phyloP scores from a whole-genome alignment of 1,140 invertebrate species.

The Conus ventricosus region DNA sequence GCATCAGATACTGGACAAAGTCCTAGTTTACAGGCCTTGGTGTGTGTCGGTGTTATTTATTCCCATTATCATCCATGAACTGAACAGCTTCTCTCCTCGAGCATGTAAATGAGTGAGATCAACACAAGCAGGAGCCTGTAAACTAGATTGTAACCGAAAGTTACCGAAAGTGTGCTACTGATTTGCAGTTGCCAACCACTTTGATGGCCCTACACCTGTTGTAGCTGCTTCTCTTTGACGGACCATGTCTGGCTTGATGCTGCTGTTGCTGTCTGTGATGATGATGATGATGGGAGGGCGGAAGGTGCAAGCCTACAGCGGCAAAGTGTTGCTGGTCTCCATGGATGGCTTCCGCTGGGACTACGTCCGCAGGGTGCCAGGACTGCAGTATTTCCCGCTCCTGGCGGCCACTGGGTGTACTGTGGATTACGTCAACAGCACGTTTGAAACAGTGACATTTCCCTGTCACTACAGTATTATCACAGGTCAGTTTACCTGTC shows the following conservation, averaged over 20 bases:
- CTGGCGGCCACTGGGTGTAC: slow-evolving; percentile 62
- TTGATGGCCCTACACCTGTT: too few relatives aligned
- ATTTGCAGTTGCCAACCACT: too few relatives aligned
- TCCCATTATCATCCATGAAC: too few relatives aligned
- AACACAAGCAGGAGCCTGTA: too few relatives aligned
- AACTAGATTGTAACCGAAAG: too few relatives aligned
- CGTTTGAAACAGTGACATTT: slow-evolving; percentile 86
- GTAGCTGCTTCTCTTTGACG: too few relatives aligned
- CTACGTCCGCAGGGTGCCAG: slow-evolving; percentile 61
- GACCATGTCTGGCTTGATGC: neutral
- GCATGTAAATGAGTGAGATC: too few relatives aligned
- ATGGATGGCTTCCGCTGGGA: slow-evolving; percentile 75
- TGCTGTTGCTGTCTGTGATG: neutral
- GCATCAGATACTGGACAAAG: too few relatives aligned
- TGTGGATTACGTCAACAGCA: slow-evolving; percentile 71
- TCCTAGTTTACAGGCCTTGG: too few relatives aligned
- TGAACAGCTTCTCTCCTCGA: too few relatives aligned
- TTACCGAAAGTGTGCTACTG: too few relatives aligned
- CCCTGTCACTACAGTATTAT: slow-evolving; percentile 87
- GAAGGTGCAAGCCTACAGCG: neutral
- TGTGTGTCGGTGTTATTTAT: too few relatives aligned
- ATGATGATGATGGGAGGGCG: neutral
- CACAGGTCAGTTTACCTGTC: slow-evolving; percentile 77
- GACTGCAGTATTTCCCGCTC: slow-evolving; percentile 66
- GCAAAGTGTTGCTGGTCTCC: slow-evolving; percentile 72